These are phyloP conservation scores for Notothenia coriiceps DNA, from an alignment of 2,113 vertebrate species.

Conservation along the genomic window DNA sequence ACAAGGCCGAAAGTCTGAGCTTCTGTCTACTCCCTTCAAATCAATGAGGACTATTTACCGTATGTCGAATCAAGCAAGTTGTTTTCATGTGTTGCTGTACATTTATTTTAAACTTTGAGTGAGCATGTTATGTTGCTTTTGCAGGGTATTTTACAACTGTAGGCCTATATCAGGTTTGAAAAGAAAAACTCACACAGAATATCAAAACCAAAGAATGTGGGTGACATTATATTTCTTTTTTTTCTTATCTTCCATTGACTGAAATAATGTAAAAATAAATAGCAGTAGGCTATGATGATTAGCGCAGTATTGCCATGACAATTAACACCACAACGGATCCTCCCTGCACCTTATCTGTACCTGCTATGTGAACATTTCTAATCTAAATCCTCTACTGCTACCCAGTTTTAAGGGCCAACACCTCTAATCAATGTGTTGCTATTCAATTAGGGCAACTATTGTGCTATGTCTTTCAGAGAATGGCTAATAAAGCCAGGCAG, in stretches of 20 bases:
- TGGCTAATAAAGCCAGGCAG: slow-evolving; percentile 80
- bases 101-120: not conserved
- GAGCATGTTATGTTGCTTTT: not conserved
- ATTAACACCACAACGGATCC: not conserved
- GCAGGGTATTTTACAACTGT: not conserved
- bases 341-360: not conserved
- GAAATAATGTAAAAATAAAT: not conserved
- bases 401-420: slow-evolving; percentile 59
- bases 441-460: slow-evolving; percentile 75
- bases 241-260: not conserved
- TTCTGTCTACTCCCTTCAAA: not conserved
- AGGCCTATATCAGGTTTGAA: not conserved
- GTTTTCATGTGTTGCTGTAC: not conserved
- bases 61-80: not conserved
- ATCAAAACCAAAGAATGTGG: not conserved
- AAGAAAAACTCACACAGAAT: not conserved
- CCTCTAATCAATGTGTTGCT: slow-evolving; percentile 74
- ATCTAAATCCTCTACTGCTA: slow-evolving; percentile 21
- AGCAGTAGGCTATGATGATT: not conserved
- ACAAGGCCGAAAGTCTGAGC: not conserved
- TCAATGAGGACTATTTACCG: not conserved
- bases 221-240: not conserved
- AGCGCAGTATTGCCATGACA: not conserved
- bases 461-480: slow-evolving; percentile 71
- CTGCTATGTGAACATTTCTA: slow-evolving; percentile 9